Percentiles rank a stretch among this genome's conserved stretches.
Evolutionary conservation across 2,888 invertebrate genomes (phyloP).

Genomic region (Amorpha juglandis): DNA sequence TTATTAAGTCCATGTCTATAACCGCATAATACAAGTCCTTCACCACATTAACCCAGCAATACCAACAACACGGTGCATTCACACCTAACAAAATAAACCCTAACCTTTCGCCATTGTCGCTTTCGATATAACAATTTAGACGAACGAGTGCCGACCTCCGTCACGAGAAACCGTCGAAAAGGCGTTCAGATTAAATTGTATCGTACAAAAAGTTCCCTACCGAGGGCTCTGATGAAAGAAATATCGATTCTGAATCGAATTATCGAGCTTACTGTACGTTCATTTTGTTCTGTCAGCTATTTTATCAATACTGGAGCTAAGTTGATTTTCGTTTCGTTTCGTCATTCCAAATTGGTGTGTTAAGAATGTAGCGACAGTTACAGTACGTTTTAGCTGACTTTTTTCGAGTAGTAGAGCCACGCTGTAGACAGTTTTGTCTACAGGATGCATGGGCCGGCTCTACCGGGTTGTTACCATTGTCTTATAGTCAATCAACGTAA

Average conservation of each 20-base stretch:
- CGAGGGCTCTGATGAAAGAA: constrained; percentile 41
- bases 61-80: neutral
- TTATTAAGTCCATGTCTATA: too few species aligned
- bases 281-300: constrained; percentile 71
- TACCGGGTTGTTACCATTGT: too few species aligned
- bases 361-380: neutral
- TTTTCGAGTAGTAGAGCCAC: too few species aligned
- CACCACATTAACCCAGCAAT: neutral
- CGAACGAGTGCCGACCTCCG: constrained; percentile 6
- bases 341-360: constrained; percentile 34
- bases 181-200: constrained; percentile 13
- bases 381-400: neutral
- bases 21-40: too few species aligned
- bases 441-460: too few species aligned
- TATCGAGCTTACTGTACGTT: constrained; percentile 61
- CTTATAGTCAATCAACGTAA: too few species aligned
- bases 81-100: neutral
- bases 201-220: neutral
- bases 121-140: constrained; percentile 3
- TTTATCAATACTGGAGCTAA: constrained; percentile 80
- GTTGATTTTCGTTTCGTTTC: constrained; percentile 73
- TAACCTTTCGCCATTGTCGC: constrained; percentile 9
- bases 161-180: constrained; percentile 10
- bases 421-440: too few species aligned
- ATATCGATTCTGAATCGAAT: constrained; percentile 63